Evolutionary conservation across 2,113 vertebrate genomes (phyloP).

Genomic region (Engystomops pustulosus): DNA sequence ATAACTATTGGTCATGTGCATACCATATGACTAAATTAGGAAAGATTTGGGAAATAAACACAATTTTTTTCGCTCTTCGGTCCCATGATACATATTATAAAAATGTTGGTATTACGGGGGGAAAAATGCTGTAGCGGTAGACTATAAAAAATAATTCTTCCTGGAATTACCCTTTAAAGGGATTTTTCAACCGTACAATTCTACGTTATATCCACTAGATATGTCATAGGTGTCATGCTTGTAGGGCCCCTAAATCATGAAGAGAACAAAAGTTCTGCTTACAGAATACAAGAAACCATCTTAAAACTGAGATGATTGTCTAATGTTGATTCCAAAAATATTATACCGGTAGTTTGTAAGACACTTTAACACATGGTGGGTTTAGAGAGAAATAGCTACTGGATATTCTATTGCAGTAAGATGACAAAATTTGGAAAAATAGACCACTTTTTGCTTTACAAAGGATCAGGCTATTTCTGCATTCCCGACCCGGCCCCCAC

Average conservation of each 20-base stretch:
- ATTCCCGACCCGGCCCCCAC: too few species aligned
- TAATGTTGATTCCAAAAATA: too few species aligned
- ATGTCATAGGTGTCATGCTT: background rate
- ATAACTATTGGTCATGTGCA: constrained; percentile 7
- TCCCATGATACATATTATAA: constrained; percentile 13
- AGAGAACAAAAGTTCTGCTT: too few species aligned
- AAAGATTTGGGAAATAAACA: constrained; percentile 35
- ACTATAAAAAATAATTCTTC: background rate
- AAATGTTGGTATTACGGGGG: constrained; percentile 5
- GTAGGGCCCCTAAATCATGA: background rate
- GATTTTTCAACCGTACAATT: background rate
- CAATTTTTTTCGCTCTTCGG: background rate
- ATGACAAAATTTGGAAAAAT: too few species aligned
- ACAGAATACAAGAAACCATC: background rate
- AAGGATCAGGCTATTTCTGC: too few species aligned
- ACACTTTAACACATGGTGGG: too few species aligned
- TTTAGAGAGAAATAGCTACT: too few species aligned
- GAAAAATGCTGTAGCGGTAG: background rate
- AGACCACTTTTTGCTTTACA: too few species aligned
- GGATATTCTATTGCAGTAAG: too few species aligned
- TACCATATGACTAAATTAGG: constrained; percentile 21
- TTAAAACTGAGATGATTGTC: too few species aligned
- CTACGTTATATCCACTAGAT: background rate
- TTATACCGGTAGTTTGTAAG: too few species aligned
- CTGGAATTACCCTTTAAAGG: background rate